Evolutionary conservation across 2,888 invertebrate genomes (phyloP), one percentile per base, ranked within the genome.

Genomic region (Myopa tessellatipennis): DNA sequence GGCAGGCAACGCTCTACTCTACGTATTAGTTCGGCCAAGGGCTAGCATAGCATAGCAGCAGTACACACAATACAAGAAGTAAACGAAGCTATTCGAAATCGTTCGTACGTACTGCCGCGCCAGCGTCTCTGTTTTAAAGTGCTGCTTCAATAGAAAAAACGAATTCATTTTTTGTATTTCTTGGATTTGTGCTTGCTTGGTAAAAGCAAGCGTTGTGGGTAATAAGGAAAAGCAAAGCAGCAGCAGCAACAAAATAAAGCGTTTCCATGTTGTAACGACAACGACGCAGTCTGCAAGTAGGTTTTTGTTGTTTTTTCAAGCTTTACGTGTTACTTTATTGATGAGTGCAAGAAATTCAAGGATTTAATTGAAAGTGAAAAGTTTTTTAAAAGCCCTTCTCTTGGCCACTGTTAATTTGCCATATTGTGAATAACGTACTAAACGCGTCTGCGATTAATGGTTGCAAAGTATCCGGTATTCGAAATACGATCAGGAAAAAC

Each of bases 11-110:
- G 45, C 70, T 70, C 70, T 63, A 76, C 65, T 73, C 65, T 68
- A 76, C 80, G 82, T 82, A 81, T 83, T 85, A 84, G 85, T 86
- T n/a, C n/a, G 85, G 83, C 85, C 85, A 86, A 86, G 86, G 85
- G 86, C 86, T 85, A 85, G 85, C 85, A 74, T 78, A 77, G 78
- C 76, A 76, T 76, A 74, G 63, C 63, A 78, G 58, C 70, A 79
- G 67, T 36, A 77, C 69, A 77, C 78, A 61, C 52, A 77, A 74
- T 73, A 50, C 58, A 69, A 78, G 71, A 78, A 76, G 73, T 71
- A 78, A 68, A 70, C 70, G 63, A 52, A 77, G 71, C 76, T 71
- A 77, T 55, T 70, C 76, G 65, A 77, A 70, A 55, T 52, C 73
- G 50, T 76, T 40, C 40, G 71, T 78, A 36, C 52, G 61, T 78